Evolutionary conservation across 2,113 vertebrate species (phyloP).

Genomic region (Megalops atlanticus): DNA sequence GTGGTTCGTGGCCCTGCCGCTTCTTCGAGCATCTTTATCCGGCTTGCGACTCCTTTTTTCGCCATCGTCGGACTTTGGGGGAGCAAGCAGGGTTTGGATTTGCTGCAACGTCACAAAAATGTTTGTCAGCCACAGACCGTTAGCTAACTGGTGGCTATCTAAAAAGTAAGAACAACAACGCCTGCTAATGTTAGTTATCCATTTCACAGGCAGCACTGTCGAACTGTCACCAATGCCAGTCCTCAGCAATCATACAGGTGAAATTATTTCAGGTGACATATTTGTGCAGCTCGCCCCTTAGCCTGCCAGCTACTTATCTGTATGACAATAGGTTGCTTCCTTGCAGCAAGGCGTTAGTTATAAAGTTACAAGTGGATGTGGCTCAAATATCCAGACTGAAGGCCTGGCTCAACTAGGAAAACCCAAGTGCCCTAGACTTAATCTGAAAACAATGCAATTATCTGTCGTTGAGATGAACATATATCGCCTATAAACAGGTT

Average conservation of each 20-base stretch:
- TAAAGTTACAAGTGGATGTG: background rate
- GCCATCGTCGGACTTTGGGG: conserved; percentile 89
- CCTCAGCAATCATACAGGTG: too few species aligned
- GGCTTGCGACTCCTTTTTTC: conserved; percentile 85
- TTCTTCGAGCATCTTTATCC: conserved; percentile 87
- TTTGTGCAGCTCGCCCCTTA: background rate
- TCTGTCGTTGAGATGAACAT: too few species aligned
- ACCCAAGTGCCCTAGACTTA: too few species aligned
- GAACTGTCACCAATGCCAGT: too few species aligned
- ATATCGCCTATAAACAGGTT: too few species aligned
- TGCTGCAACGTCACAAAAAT: conserved; percentile 71
- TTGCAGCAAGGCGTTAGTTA: too few species aligned
- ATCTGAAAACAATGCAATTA: too few species aligned
- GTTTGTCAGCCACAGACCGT: too few species aligned
- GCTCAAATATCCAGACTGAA: conserved; percentile 4
- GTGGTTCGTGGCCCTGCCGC: conserved; percentile 92
- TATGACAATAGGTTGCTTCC: too few species aligned
- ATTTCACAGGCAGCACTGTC: background rate
- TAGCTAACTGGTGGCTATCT: too few species aligned
- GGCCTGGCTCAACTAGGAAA: background rate
- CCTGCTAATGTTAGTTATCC: background rate
- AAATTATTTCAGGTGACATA: background rate
- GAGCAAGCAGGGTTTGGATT: conserved; percentile 93
- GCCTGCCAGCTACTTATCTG: background rate
- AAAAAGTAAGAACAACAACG: background rate